phyloP scores from a whole-genome alignment of 2,888 invertebrate species.

The Hirtodrosophila confusa region DNA sequence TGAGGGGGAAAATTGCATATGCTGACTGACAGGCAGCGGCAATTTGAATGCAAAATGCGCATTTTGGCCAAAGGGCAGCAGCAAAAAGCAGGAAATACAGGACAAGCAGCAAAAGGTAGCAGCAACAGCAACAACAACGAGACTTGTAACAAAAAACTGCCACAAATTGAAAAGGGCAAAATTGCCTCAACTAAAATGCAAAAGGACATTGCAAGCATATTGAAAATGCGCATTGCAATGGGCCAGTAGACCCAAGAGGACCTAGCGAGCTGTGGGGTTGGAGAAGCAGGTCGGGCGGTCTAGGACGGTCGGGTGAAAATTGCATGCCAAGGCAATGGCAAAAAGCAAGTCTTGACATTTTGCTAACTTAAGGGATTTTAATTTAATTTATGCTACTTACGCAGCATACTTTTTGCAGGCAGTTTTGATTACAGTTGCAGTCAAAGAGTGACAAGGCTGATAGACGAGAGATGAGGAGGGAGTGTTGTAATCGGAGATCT shows the following conservation, averaged over 20 bases:
- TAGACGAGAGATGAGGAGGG: neutral
- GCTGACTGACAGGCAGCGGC: slow-evolving; percentile 63
- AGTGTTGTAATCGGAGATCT: neutral
- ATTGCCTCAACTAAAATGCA: slow-evolving; percentile 64
- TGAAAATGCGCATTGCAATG: slow-evolving; percentile 33
- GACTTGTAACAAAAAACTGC: slow-evolving; percentile 21
- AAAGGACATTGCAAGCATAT: slow-evolving; percentile 64
- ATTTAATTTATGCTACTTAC: slow-evolving; percentile 44
- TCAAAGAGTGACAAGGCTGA: neutral
- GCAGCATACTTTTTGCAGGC: slow-evolving; percentile 8
- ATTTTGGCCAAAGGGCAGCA: slow-evolving; percentile 35
- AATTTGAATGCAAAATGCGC: slow-evolving; percentile 70
- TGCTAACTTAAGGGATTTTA: slow-evolving; percentile 39
- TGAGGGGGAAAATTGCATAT: slow-evolving; percentile 57
- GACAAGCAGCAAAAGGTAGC: slow-evolving; percentile 37
- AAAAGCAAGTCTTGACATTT: slow-evolving; percentile 34
- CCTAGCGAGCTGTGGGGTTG: too few species aligned
- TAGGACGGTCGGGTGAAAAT: neutral
- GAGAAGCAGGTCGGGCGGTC: neutral
- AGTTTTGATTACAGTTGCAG: slow-evolving; percentile 3
- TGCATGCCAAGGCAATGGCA: neutral
- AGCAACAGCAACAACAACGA: slow-evolving; percentile 22
- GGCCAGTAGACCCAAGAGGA: neutral
- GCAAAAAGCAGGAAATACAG: slow-evolving; percentile 38
- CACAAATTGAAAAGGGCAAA: slow-evolving; percentile 63